A percentile compares a stretch with the other conserved stretches of the same genome.
These are phyloP conservation scores for Pocillopora grandis DNA, from an alignment of 92 coral and sea anemone genomes.

Conservation along the genomic window DNA sequence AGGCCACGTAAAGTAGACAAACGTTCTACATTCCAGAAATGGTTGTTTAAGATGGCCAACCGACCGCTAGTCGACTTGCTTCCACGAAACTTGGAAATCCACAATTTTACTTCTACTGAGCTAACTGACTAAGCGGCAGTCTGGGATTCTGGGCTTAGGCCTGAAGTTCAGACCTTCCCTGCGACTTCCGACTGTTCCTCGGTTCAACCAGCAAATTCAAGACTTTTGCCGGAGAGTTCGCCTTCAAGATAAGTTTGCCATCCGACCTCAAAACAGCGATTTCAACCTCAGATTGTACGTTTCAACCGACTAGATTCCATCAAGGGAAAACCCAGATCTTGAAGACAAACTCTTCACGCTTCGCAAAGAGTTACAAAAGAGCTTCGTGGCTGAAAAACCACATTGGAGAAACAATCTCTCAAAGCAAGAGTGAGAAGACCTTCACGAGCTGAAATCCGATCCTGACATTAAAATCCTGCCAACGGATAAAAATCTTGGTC, in stretches of 20 bases:
- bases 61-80: conserved; percentile 16
- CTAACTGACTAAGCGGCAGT: conserved; percentile 17
- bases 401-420: too few relatives aligned
- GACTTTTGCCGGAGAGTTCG: neutral
- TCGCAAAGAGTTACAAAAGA: too few relatives aligned
- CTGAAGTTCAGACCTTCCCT: conserved; percentile 31
- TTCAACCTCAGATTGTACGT: conserved; percentile 26
- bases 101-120: conserved; percentile 10
- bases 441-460: too few relatives aligned
- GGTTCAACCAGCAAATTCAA: conserved; percentile 29
- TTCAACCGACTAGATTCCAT: conserved; percentile 32
- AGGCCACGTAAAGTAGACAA: too few relatives aligned
- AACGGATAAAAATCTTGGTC: too few relatives aligned
- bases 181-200: neutral
- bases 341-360: conserved; percentile 18
- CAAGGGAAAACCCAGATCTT: conserved; percentile 44
- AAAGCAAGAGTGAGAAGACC: too few relatives aligned
- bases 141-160: conserved; percentile 21
- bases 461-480: too few relatives aligned
- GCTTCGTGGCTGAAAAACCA: too few relatives aligned
- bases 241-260: too few relatives aligned
- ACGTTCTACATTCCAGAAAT: neutral
- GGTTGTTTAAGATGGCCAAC: conserved; percentile 25
- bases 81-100: conserved; percentile 31
- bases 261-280: too few relatives aligned